These are phyloP conservation scores for Ferrisia virgata DNA, from an alignment of 2,888 invertebrate genomes.

Conservation along the genomic window DNA sequence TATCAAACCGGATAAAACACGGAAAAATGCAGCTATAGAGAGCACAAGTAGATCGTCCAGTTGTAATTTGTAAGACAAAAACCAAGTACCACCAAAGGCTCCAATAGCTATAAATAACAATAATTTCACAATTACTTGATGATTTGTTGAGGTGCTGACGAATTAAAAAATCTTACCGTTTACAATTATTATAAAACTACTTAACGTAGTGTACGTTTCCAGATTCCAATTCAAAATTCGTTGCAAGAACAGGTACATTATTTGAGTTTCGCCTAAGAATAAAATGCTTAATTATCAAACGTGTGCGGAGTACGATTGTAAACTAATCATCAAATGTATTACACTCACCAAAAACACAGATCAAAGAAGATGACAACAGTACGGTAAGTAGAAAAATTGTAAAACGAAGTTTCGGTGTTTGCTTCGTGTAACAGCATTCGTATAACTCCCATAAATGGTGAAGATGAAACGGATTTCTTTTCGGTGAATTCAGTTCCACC, in stretches of 20 bases:
- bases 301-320: neutral
- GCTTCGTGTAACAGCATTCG: constrained; percentile 23
- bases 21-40: neutral
- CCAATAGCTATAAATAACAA: neutral
- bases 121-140: neutral
- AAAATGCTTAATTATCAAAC: neutral
- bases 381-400: neutral
- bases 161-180: constrained; percentile 56
- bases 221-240: constrained; percentile 66
- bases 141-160: too few species aligned
- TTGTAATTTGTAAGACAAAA: neutral
- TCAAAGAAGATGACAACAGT: neutral
- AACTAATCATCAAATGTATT: neutral
- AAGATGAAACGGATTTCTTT: neutral
- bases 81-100: neutral
- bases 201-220: constrained; percentile 61
- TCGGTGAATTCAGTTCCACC: constrained; percentile 4
- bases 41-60: neutral
- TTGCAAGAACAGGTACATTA: constrained; percentile 65
- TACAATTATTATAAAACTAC: constrained; percentile 57
- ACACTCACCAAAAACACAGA: neutral
- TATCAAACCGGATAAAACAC: neutral
- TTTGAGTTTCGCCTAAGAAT: constrained; percentile 54
- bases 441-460: neutral
- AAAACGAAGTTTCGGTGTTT: neutral